A percentile compares a stretch with the other conserved stretches of the same genome.
These are phyloP conservation scores for Callipepla squamata DNA, from an alignment of 2,113 vertebrate species.

Conservation along the genomic window DNA sequence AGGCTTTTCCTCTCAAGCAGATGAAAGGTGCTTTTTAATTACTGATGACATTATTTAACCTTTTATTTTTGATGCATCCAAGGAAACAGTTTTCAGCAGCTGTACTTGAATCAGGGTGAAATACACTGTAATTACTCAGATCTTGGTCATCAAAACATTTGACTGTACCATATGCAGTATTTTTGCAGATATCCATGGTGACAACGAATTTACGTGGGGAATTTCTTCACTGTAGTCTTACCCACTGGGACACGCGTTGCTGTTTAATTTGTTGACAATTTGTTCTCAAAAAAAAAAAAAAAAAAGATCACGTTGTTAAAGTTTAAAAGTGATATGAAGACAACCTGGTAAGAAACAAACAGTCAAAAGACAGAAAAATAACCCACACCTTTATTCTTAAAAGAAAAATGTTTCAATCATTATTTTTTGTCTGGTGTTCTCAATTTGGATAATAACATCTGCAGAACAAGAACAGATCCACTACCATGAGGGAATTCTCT, in stretches of 20 bases:
- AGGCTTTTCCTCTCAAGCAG: background rate
- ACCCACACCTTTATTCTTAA: no score
- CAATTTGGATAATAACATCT: background rate
- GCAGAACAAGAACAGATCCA: background rate
- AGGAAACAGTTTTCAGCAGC: background rate
- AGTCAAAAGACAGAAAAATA: no score
- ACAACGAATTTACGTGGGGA: background rate
- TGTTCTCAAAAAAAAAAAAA: no score
- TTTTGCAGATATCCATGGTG: background rate
- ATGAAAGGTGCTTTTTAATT: background rate
- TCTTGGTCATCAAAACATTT: background rate
- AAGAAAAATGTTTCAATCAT: background rate
- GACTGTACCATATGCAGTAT: background rate
- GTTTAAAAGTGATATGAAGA: background rate
- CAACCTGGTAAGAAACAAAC: background rate
- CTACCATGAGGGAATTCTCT: background rate
- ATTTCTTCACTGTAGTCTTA: background rate
- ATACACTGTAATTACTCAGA: background rate
- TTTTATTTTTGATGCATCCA: background rate
- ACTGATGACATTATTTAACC: background rate
- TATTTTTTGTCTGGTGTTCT: background rate
- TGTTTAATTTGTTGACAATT: background rate
- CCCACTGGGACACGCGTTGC: background rate
- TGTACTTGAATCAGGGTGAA: background rate
- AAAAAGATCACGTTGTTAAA: rapidly evolving